Conservation (phyloP, 2,888 invertebrate genomes). For the Liodrosophila aerea region DNA sequence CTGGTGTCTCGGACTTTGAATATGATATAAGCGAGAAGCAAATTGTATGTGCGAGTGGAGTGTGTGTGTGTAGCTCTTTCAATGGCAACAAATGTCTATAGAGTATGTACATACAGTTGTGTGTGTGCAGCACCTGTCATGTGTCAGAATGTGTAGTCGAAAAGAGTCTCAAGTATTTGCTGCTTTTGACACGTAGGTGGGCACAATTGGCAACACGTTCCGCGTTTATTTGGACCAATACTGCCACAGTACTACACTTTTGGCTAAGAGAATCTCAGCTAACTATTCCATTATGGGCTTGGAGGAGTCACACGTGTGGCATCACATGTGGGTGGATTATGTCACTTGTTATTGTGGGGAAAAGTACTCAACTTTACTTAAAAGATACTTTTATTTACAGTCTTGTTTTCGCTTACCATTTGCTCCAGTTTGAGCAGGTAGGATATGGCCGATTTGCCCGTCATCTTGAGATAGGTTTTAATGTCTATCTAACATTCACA, state of each 20-base stretch:
- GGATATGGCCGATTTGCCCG: constrained; percentile 48
- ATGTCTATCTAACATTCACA: not conserved
- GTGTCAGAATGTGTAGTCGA: constrained; percentile 36
- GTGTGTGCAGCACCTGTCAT: constrained; percentile 25
- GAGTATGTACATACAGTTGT: too few relatives aligned
- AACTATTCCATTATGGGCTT: constrained; percentile 41
- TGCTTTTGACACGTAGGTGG: constrained; percentile 45
- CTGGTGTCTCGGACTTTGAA: constrained; percentile 20
- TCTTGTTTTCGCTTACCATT: constrained; percentile 78
- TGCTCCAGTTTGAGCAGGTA: constrained; percentile 79
- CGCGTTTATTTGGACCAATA: constrained; percentile 32
- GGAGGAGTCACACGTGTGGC: constrained; percentile 33
- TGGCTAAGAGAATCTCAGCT: not conserved
- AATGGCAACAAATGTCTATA: constrained; percentile 50
- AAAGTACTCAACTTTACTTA: too few relatives aligned
- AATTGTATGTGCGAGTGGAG: not conserved
- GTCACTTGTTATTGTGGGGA: constrained; percentile 18
- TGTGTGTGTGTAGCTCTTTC: constrained; percentile 11
- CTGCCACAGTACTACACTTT: not conserved
- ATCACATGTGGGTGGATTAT: too few relatives aligned
- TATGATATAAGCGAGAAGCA: constrained; percentile 17
- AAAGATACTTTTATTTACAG: too few relatives aligned
- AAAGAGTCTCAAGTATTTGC: constrained; percentile 39
- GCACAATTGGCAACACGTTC: constrained; percentile 31
- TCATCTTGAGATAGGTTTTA: constrained; percentile 40